Base-by-base conservation (phyloP, 92 coral and sea anemone species). In the Ricordea florida region DNA sequence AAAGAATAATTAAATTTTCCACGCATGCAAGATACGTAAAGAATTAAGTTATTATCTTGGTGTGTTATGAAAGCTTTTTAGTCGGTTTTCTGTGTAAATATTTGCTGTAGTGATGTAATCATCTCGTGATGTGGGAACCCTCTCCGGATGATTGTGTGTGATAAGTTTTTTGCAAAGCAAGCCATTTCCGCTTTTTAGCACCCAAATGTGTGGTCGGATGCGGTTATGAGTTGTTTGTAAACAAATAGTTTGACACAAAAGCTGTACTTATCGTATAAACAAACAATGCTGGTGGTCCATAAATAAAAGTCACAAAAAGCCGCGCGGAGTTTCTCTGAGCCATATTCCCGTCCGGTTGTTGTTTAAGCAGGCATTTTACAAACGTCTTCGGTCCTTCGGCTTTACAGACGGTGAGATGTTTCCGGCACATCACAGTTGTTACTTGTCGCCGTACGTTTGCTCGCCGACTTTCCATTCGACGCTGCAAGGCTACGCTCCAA, bases 171-270 rank as follows among this genome's bases (percentile, higher is more conserved):
- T 70, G 77, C 65, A 63, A 55, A 50, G 49, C 62, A 38, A 70
- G 32, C 62, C 52, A 42, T 70, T 70, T 70, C 77, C 77, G 80
- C 80, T 73, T 30, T 60, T 57, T n/a, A 32, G 58, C 57, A 26
- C 62, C 75, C 78, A 66, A 62, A n/a, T 84, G 90, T 62, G 97
- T 83, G 88, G 88, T 82, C 89, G 68, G 26, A 11, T 47, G 62
- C 82, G 78, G 72, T 87, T 88, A 88, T 91, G 72, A 87, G 51
- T 89, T 88, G 80, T 91, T 91, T 79, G 87, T 88, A 87, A 91
- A 91, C 89, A 91, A 91, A 91, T 79, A 91, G 79, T 82, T 81
- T 79, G 93, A 83, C 88, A 91, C 88, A 87, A 91, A 85, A 84
- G 90, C 81, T 48, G 45, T 48, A 56, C 72, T 83, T 79, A 82